A percentile compares a stretch with the other conserved stretches of the same genome.
phyloP scores from a whole-genome alignment of 2,888 invertebrate genomes.

The Volucella bombylans region DNA sequence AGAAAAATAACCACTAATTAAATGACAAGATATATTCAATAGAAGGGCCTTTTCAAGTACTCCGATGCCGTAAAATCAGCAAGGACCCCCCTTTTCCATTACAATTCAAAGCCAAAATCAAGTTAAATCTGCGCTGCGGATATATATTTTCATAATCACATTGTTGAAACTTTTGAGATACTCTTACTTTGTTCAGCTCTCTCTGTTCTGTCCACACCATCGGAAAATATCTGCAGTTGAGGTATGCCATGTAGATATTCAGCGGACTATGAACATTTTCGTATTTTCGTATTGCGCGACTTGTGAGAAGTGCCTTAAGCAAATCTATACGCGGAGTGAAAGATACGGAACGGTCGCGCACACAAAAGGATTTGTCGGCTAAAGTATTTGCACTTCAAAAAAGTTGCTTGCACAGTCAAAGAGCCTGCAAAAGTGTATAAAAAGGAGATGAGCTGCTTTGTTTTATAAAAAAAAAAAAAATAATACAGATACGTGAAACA shows the following conservation, averaged over 20 bases:
- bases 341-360: too few relatives aligned
- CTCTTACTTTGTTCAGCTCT: constrained; percentile 9
- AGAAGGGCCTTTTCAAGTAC: neutral
- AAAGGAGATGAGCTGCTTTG: constrained; percentile 42
- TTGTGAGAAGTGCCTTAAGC: constrained; percentile 6
- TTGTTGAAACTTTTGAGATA: constrained; percentile 46
- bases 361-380: constrained; percentile 49
- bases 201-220: neutral
- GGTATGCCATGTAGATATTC: constrained; percentile 15
- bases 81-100: neutral
- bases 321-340: too few relatives aligned
- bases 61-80: neutral
- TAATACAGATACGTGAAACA: neutral
- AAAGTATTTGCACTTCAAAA: constrained; percentile 54
- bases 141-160: constrained; percentile 50
- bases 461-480: constrained; percentile 20
- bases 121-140: constrained; percentile 9
- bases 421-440: constrained; percentile 19
- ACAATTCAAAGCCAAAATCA: constrained; percentile 33
- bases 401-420: constrained; percentile 47
- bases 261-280: too few relatives aligned
- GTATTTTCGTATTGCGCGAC: neutral
- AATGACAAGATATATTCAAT: neutral
- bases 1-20: neutral
- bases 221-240: constrained; percentile 32